Evolutionary conservation across 2,888 invertebrate genomes (phyloP).

Genomic region (Anticlea derivata): DNA sequence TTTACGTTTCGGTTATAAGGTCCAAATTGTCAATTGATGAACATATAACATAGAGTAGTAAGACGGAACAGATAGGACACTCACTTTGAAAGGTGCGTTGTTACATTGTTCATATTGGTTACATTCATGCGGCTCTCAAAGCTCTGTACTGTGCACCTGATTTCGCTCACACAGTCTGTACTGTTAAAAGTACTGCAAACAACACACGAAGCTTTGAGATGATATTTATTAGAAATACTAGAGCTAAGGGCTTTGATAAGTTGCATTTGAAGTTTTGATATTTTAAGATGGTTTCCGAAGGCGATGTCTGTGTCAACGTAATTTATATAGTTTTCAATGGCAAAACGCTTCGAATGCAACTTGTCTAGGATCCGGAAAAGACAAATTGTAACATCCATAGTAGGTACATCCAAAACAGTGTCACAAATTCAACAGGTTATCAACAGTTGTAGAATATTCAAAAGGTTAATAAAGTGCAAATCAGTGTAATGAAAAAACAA

Average conservation of each 20-base stretch:
- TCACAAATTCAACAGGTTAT: slow-evolving; percentile 27
- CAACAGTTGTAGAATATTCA: slow-evolving; percentile 13
- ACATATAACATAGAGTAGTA: slow-evolving; percentile 26
- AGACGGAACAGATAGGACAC: slow-evolving; percentile 50
- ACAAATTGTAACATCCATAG: slow-evolving; percentile 22
- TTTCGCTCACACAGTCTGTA: slow-evolving; percentile 79
- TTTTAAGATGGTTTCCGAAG: too few relatives aligned
- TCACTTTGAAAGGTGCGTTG: slow-evolving; percentile 77
- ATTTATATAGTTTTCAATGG: too few relatives aligned
- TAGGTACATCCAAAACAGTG: slow-evolving; percentile 21
- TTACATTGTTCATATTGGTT: slow-evolving; percentile 74
- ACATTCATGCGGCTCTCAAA: slow-evolving; percentile 81
- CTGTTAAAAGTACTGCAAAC: slow-evolving; percentile 83
- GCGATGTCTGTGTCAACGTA: too few relatives aligned
- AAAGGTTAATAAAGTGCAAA: slow-evolving; percentile 36
- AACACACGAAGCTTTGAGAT: slow-evolving; percentile 48
- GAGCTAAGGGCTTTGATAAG: not conserved
- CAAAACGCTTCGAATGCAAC: slow-evolving; percentile 4
- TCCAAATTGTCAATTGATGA: slow-evolving; percentile 12
- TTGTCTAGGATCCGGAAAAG: slow-evolving; percentile 3
- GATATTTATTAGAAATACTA: slow-evolving; percentile 24
- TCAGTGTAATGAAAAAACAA: slow-evolving; percentile 35
- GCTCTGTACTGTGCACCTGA: slow-evolving; percentile 75
- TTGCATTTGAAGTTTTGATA: slow-evolving; percentile 5
- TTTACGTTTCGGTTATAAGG: slow-evolving; percentile 1